Evolutionary conservation across 2,113 vertebrate genomes (phyloP).

Genomic region (Brachyhypopomus gauderio): DNA sequence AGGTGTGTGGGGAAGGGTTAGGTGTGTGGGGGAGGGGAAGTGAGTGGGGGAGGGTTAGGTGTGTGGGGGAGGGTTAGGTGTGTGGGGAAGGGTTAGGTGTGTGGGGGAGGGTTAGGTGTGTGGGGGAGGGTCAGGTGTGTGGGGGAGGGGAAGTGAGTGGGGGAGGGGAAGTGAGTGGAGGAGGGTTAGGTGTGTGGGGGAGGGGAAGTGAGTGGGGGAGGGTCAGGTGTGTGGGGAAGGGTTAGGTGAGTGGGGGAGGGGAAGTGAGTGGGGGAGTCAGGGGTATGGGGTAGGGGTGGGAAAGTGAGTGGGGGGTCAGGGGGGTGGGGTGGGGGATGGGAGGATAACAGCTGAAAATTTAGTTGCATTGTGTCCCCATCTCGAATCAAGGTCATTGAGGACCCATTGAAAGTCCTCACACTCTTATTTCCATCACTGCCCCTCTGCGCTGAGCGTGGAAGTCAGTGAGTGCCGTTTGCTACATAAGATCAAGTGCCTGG

Average conservation of each 20-base stretch:
- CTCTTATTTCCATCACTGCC: slow-evolving; percentile 43
- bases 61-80: too few species aligned
- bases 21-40: not conserved
- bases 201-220: too few species aligned
- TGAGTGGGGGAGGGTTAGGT: too few species aligned
- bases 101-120: too few species aligned
- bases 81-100: too few species aligned
- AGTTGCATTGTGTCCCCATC: slow-evolving; percentile 53
- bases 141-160: too few species aligned
- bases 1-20: too few species aligned
- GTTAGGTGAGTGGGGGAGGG: slow-evolving; percentile 18
- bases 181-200: too few species aligned
- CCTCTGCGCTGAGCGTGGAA: slow-evolving; percentile 20
- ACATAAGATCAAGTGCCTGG: slow-evolving; percentile 44
- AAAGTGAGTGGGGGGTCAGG: too few species aligned
- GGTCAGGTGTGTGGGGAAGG: not conserved
- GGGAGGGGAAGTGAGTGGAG: too few species aligned
- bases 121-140: too few species aligned
- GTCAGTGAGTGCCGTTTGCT: slow-evolving; percentile 26
- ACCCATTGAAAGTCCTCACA: slow-evolving; percentile 47
- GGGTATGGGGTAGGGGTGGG: too few species aligned
- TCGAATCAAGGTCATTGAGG: slow-evolving; percentile 55
- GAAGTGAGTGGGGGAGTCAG: not conserved
- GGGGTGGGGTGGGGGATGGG: slow-evolving; percentile 2
- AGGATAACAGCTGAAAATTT: slow-evolving; percentile 48